Evolutionary conservation across 2,113 vertebrate genomes (phyloP).

Genomic region (Sceloporus tristichus): DNA sequence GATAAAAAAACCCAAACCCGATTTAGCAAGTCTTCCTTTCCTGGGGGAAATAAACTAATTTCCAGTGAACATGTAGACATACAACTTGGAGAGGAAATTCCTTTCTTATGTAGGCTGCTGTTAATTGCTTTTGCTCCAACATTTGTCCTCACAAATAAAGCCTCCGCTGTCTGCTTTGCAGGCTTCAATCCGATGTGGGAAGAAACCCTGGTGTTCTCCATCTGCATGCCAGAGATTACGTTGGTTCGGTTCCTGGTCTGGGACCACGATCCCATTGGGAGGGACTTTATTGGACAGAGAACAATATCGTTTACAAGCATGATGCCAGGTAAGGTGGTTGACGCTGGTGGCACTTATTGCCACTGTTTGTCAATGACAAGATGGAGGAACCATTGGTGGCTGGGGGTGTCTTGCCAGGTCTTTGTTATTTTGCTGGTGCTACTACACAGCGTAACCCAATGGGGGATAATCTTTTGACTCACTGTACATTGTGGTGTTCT

Average conservation of each 20-base stretch:
- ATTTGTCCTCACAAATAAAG: not conserved
- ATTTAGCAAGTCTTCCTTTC: not conserved
- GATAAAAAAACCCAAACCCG: too few species aligned
- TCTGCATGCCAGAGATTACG: conserved; percentile 93
- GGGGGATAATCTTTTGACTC: not conserved
- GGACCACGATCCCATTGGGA: conserved; percentile 97
- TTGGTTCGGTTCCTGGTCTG: conserved; percentile 96
- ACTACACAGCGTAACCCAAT: not conserved
- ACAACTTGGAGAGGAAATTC: too few species aligned
- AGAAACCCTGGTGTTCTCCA: conserved; percentile 92
- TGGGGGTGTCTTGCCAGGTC: not conserved
- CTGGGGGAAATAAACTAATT: not conserved
- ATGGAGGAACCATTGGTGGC: not conserved
- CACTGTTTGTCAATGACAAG: too few species aligned
- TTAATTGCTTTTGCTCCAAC: not conserved
- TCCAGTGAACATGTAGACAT: too few species aligned
- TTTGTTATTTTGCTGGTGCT: not conserved
- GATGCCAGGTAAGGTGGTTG: conserved; percentile 88
- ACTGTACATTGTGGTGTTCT: too few species aligned
- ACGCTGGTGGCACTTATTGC: too few species aligned
- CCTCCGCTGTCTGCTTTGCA: conserved; percentile 52
- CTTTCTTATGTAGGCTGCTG: not conserved
- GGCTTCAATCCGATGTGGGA: conserved; percentile 99
- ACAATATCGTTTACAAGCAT: conserved; percentile 95
- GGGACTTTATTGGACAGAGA: conserved; percentile 97